Conservation (phyloP, 2,797 vertebrate genomes). For the Lepus oiostolus region DNA sequence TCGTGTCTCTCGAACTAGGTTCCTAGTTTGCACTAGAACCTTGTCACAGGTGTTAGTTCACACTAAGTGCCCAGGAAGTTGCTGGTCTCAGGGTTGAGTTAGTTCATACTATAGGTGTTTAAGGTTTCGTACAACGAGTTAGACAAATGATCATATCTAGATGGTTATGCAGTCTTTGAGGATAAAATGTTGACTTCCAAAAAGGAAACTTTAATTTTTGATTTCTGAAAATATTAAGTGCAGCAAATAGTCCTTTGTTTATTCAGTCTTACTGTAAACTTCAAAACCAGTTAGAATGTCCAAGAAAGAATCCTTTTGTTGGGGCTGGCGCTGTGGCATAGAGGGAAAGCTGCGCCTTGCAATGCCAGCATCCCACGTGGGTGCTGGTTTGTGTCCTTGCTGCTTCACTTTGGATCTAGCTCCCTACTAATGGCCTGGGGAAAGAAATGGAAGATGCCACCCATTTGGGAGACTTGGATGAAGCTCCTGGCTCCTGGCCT, state of each 20-base stretch:
- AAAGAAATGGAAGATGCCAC: too few relatives aligned
- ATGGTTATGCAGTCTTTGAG: neutral
- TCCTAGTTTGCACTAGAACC: neutral
- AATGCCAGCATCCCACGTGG: too few relatives aligned
- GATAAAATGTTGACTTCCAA: neutral
- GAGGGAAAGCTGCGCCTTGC: too few relatives aligned
- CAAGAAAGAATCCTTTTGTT: neutral
- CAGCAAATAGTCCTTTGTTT: neutral
- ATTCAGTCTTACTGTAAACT: neutral
- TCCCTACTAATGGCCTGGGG: too few relatives aligned
- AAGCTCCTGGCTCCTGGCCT: too few relatives aligned
- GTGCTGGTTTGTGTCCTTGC: too few relatives aligned
- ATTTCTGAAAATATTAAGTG: conserved; percentile 35
- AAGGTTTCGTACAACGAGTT: neutral
- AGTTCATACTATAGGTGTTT: conserved; percentile 1
- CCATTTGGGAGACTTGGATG: too few relatives aligned
- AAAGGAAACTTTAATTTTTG: conserved; percentile 23
- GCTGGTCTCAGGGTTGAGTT: neutral
- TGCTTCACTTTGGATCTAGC: too few relatives aligned
- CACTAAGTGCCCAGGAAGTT: neutral
- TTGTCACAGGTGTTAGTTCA: neutral
- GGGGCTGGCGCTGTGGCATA: too few relatives aligned
- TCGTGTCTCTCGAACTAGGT: neutral
- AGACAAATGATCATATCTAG: conserved; percentile 4
- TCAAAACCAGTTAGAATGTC: neutral